phyloP scores from a whole-genome alignment of 1,140 invertebrate genomes.

The Drosophila mojavensis region DNA sequence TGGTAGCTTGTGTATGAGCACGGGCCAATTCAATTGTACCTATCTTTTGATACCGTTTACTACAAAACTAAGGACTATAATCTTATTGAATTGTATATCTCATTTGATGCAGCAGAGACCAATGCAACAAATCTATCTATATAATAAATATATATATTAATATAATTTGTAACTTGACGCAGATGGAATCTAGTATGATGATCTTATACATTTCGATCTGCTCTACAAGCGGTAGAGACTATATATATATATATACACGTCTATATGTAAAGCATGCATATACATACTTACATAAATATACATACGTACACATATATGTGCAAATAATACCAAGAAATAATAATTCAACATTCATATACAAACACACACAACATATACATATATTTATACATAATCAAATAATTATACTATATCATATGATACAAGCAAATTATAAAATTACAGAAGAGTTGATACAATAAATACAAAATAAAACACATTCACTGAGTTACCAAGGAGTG shows the following conservation, averaged over 20 bases:
- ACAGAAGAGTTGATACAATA: conserved; percentile 76
- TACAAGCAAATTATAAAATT: conserved; percentile 66
- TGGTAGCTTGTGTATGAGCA: conserved; percentile 63
- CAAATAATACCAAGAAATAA: conserved; percentile 42
- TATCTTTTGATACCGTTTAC: conserved; percentile 83
- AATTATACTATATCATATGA: conserved; percentile 68
- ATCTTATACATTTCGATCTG: conserved; percentile 62
- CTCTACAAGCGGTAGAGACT: conserved; percentile 55
- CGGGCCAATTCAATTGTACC: conserved; percentile 74
- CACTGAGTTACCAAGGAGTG: conserved; percentile 46
- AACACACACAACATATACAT: conserved; percentile 63
- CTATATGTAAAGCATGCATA: conserved; percentile 36
- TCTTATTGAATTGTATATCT: conserved; percentile 70
- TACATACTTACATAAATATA: conserved; percentile 48
- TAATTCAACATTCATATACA: conserved; percentile 54
- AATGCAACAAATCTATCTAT: conserved; percentile 26
- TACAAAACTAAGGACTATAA: conserved; percentile 83
- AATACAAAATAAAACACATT: conserved; percentile 64
- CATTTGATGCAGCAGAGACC: conserved; percentile 58
- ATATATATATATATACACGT: conserved; percentile 57
- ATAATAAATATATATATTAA: conserved; percentile 28
- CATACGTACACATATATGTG: conserved; percentile 36
- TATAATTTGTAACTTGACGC: conserved; percentile 32
- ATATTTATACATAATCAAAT: conserved; percentile 74
- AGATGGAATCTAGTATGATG: conserved; percentile 36